Conservation (phyloP, 2,797 vertebrate genomes). For the Artibeus lituratus region DNA sequence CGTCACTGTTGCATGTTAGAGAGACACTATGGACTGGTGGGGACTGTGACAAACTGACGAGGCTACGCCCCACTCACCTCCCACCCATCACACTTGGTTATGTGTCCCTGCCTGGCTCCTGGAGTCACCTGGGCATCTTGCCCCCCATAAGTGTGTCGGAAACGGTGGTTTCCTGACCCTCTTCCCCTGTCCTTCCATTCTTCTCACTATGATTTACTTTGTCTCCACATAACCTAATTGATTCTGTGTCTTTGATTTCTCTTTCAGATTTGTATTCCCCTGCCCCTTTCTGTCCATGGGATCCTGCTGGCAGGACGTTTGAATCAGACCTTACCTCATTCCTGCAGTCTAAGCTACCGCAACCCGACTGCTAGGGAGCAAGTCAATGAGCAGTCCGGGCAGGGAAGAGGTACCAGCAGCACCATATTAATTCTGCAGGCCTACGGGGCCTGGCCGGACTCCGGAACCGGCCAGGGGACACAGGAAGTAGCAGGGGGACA, state of each 20-base stretch:
- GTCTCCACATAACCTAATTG: slow-evolving; percentile 43
- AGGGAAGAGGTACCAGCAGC: neutral
- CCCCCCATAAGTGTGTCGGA: neutral
- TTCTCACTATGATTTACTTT: slow-evolving; percentile 36
- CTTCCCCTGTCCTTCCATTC: neutral
- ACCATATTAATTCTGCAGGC: neutral
- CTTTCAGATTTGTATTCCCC: slow-evolving; percentile 65
- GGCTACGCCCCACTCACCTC: neutral
- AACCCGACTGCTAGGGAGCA: slow-evolving; percentile 48
- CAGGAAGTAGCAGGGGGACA: neutral
- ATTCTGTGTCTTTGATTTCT: slow-evolving; percentile 49
- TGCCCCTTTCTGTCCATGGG: neutral
- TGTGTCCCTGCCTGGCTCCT: neutral
- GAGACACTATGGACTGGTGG: neutral
- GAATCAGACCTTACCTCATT: slow-evolving; percentile 76
- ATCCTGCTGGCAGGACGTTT: slow-evolving; percentile 51
- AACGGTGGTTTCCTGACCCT: neutral
- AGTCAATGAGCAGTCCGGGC: slow-evolving; percentile 48
- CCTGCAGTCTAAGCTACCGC: slow-evolving; percentile 38
- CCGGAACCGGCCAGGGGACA: neutral
- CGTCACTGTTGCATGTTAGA: neutral
- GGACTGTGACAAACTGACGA: neutral
- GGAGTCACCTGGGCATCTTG: fast-evolving
- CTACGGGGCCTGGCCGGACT: neutral
- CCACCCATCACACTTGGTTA: fast-evolving